Evolutionary conservation across 2,888 invertebrate genomes (phyloP).

Genomic region (Tenthredo amoena): DNA sequence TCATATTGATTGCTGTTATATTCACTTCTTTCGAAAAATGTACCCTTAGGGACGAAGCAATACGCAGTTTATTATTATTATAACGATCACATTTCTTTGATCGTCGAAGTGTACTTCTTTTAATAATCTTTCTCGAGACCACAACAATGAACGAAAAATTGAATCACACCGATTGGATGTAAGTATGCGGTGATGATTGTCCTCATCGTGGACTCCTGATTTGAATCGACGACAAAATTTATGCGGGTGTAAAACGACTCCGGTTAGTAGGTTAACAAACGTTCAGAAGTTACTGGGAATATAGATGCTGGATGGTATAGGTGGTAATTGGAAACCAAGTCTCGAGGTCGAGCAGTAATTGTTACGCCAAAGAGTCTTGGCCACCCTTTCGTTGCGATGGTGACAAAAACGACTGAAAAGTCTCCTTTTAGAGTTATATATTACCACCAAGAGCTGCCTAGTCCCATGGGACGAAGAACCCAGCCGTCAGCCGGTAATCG

Average conservation of each 20-base stretch:
- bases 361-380: conserved; percentile 31
- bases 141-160: neutral
- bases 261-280: neutral
- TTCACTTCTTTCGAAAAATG: neutral
- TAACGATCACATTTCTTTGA: neutral
- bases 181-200: neutral
- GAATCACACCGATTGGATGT: neutral
- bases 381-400: conserved; percentile 36
- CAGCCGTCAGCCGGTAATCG: conserved; percentile 30
- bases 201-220: neutral
- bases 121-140: neutral
- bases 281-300: neutral
- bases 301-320: neutral
- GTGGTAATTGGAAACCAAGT: conserved; percentile 4
- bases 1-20: neutral
- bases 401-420: conserved; percentile 29
- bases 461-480: conserved; percentile 37
- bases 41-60: neutral
- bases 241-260: neutral
- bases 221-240: neutral
- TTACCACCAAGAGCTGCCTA: conserved; percentile 10
- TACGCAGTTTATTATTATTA: neutral
- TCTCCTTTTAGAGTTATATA: conserved; percentile 37
- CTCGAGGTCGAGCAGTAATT: conserved; percentile 24
- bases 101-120: neutral